These are phyloP conservation scores for Galbula dea DNA, from an alignment of 2,113 vertebrate genomes.

Conservation along the genomic window DNA sequence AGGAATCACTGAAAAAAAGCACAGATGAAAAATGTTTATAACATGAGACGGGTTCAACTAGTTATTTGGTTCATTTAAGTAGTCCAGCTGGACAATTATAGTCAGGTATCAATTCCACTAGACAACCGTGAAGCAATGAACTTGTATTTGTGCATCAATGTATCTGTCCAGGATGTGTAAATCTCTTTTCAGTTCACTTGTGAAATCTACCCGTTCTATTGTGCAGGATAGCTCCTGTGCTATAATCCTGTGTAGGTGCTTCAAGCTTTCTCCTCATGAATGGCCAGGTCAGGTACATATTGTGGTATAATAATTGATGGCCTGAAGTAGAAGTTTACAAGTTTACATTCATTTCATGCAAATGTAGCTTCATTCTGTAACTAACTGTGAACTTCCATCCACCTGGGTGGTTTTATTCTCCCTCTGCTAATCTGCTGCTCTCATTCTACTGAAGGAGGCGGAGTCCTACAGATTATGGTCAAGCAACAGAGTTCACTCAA, in stretches of 20 bases:
- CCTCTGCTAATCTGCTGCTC: not conserved
- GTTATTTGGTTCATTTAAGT: conserved; percentile 40
- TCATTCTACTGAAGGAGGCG: not conserved
- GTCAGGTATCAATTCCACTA: conserved; percentile 15
- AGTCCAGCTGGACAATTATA: conserved; percentile 32
- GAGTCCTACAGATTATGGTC: not conserved
- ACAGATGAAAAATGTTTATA: conserved; percentile 9
- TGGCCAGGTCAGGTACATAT: accelerated
- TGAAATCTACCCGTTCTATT: not conserved
- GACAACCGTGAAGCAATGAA: conserved; percentile 50
- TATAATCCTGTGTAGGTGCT: not conserved
- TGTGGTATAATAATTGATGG: accelerated
- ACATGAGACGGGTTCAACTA: conserved; percentile 34
- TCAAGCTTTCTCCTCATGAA: not conserved
- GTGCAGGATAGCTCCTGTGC: not conserved
- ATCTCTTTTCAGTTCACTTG: not conserved
- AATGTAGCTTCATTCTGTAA: not conserved
- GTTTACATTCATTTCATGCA: not conserved
- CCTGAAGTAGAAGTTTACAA: not conserved
- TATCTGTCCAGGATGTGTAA: not conserved
- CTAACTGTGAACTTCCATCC: not conserved
- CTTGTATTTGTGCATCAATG: conserved; percentile 34
- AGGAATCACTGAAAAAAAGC: not conserved
- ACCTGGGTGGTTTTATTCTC: not conserved
- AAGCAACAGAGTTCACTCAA: not conserved